These are phyloP conservation scores for Zaprionus nigranus DNA, from an alignment of 1,140 invertebrate species.

Conservation along the genomic window DNA sequence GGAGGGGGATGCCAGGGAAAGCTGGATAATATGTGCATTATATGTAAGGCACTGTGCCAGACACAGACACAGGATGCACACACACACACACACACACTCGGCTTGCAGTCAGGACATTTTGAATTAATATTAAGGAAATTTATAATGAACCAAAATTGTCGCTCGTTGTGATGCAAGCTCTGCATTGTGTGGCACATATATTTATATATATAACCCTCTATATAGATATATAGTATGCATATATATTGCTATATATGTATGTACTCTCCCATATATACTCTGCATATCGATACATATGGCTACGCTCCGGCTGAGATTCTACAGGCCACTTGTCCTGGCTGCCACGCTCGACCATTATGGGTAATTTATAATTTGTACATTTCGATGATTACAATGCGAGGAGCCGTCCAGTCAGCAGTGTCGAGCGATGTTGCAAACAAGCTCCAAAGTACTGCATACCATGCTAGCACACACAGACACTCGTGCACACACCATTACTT, in stretches of 20 bases:
- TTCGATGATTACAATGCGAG: constrained; percentile 68
- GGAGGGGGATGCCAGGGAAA: background rate
- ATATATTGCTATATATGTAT: constrained; percentile 21
- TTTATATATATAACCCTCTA: constrained; percentile 1
- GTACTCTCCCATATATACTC: constrained; percentile 6
- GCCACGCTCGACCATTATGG: constrained; percentile 60
- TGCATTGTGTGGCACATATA: constrained; percentile 35
- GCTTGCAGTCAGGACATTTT: constrained; percentile 63
- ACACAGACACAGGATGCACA: constrained; percentile 44
- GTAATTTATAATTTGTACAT: constrained; percentile 78
- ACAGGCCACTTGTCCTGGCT: constrained; percentile 41
- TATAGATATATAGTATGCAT: constrained; percentile 19
- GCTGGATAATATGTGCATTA: constrained; percentile 65
- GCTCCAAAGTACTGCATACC: constrained; percentile 23
- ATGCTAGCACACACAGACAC: background rate
- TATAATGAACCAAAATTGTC: constrained; percentile 81
- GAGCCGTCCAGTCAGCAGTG: constrained; percentile 19
- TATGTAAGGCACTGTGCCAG: constrained; percentile 79
- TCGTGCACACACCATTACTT: background rate
- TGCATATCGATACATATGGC: constrained; percentile 8
- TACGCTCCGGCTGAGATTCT: constrained; percentile 22
- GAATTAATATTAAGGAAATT: constrained; percentile 82
- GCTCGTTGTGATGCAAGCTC: constrained; percentile 65
- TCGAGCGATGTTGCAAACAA: constrained; percentile 36
- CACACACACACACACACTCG: constrained; percentile 20